Percentiles rank a stretch among this genome's conserved stretches.
Evolutionary conservation across 1,140 invertebrate species (phyloP).

Genomic region (Radopholus similis): DNA sequence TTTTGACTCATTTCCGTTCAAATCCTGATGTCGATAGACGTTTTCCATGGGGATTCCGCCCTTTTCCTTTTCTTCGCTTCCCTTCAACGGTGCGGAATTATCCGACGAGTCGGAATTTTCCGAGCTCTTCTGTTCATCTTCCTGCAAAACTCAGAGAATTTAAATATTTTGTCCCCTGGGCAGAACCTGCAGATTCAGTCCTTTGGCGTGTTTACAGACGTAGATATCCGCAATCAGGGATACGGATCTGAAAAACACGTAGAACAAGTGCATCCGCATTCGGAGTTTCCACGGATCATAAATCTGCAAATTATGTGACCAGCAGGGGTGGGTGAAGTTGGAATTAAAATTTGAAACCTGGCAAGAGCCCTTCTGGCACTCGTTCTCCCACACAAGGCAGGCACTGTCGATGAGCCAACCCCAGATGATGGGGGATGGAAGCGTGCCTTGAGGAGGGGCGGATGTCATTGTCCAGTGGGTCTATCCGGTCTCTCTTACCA

Average conservation of each 20-base stretch:
- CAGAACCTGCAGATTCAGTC: slow-evolving; percentile 24
- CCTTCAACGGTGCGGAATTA: no score
- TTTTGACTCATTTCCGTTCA: no score
- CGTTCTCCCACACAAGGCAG: slow-evolving; percentile 60
- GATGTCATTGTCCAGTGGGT: not conserved
- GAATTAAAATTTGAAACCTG: slow-evolving; percentile 42
- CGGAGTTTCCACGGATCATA: not conserved
- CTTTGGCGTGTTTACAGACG: slow-evolving; percentile 25
- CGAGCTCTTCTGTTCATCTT: no score
- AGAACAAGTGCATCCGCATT: slow-evolving; percentile 22
- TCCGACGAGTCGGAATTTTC: no score
- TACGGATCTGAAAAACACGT: slow-evolving; percentile 11
- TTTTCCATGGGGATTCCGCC: no score
- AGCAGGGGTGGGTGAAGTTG: not conserved
- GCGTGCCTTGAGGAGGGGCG: slow-evolving; percentile 35
- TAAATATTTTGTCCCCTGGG: no score
- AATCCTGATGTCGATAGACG: no score
- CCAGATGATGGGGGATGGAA: slow-evolving; percentile 62
- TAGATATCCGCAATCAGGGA: slow-evolving; percentile 25
- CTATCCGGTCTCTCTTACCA: slow-evolving; percentile 12
- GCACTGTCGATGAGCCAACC: slow-evolving; percentile 60
- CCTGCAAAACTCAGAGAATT: no score
- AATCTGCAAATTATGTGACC: not conserved
- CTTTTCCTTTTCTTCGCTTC: no score
- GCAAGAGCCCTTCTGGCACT: slow-evolving; percentile 59